A percentile compares a stretch with the other conserved stretches of the same genome.
Evolutionary conservation across 2,888 invertebrate genomes (phyloP).

Genomic region (Trachelus stipa): DNA sequence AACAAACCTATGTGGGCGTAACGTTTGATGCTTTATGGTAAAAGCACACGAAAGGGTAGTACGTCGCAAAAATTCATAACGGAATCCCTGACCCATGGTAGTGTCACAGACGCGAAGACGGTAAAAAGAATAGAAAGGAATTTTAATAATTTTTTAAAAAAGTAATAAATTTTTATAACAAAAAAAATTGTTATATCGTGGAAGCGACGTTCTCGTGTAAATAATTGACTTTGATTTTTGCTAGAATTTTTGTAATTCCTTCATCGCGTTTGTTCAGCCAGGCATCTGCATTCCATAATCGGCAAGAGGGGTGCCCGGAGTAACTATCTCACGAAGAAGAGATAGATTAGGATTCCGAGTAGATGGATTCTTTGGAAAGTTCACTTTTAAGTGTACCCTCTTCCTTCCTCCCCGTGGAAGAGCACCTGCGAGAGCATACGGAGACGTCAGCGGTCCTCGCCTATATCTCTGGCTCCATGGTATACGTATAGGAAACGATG

Average conservation of each 20-base stretch:
- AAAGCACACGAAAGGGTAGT: not conserved
- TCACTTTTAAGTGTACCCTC: constrained; percentile 1
- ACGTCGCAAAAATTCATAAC: not conserved
- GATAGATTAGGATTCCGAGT: not conserved
- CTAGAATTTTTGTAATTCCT: not conserved
- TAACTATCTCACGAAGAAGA: not conserved
- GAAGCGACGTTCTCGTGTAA: not conserved
- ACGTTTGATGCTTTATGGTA: not conserved
- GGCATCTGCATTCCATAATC: not conserved
- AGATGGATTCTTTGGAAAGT: constrained; percentile 16
- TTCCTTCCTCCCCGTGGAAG: not conserved
- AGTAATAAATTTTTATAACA: not conserved
- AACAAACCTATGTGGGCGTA: not conserved
- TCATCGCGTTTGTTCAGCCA: not conserved
- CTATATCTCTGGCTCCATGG: not conserved
- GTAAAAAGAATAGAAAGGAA: not conserved
- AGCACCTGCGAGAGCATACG: constrained; percentile 7
- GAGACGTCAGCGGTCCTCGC: not conserved
- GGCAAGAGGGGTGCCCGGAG: not conserved
- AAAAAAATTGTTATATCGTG: not conserved
- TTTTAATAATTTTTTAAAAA: not conserved
- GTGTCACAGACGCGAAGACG: not conserved
- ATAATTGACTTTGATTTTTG: not conserved
- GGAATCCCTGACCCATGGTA: not conserved
- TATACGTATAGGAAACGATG: constrained; percentile 22